A percentile compares a stretch with the other conserved stretches of the same genome.
Conservation (phyloP, 2,888 invertebrate genomes). For the Drosophila tripunctata region DNA sequence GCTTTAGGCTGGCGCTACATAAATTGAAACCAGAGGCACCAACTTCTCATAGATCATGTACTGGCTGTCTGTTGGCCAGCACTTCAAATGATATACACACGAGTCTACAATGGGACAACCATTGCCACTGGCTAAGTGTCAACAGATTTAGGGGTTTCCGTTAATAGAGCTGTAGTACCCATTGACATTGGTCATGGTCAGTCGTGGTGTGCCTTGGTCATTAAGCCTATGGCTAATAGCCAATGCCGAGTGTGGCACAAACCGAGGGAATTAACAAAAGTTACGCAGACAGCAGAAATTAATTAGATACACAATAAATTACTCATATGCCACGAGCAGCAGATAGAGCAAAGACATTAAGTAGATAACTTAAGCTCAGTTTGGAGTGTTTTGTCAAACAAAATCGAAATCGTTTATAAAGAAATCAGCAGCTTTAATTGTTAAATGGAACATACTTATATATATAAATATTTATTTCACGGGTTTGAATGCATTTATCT, state of each 20-base stretch:
- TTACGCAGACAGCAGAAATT: conserved; percentile 71
- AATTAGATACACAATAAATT: conserved; percentile 74
- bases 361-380: neutral
- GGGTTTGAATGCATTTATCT: neutral
- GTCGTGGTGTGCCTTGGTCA: conserved; percentile 44
- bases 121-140: conserved; percentile 6
- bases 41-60: conserved; percentile 44
- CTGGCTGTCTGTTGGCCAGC: conserved; percentile 10
- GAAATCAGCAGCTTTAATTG: too few species aligned
- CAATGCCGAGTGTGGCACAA: conserved; percentile 20
- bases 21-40: conserved; percentile 47
- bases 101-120: neutral
- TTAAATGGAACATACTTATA: too few species aligned
- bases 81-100: conserved; percentile 1
- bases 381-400: neutral
- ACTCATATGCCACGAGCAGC: conserved; percentile 65
- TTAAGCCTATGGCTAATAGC: conserved; percentile 36
- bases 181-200: neutral
- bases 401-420: too few species aligned
- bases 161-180: conserved; percentile 56
- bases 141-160: conserved; percentile 26
- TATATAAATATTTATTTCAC: too few species aligned
- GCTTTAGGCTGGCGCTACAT: conserved; percentile 42
- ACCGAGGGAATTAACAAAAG: conserved; percentile 45
- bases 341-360: conserved; percentile 10